Conservation (phyloP, 2,888 invertebrate species). For the Mechanitis mazaeus region DNA sequence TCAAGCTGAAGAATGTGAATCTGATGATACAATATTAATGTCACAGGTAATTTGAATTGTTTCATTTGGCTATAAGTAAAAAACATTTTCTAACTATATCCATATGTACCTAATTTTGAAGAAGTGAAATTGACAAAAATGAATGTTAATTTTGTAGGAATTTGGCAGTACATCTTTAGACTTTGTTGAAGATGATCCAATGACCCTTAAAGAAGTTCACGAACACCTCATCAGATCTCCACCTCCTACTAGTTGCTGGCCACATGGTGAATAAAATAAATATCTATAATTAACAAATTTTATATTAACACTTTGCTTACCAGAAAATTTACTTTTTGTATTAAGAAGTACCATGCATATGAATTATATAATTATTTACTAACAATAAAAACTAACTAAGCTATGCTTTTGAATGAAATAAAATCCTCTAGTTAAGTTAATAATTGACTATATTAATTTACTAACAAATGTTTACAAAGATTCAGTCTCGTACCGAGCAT, state of each 20-base stretch:
- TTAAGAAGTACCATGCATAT: too few species aligned
- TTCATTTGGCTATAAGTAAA: not conserved
- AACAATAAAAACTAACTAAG: too few species aligned
- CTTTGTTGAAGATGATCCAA: conserved; percentile 80
- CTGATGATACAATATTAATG: conserved; percentile 86
- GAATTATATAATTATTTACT: too few species aligned
- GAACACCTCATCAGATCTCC: conserved; percentile 90
- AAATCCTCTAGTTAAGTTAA: not conserved
- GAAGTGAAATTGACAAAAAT: too few species aligned
- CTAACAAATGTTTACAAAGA: conserved; percentile 38
- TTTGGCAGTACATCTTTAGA: conserved; percentile 70
- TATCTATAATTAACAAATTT: too few species aligned
- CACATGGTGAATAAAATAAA: conserved; percentile 58
- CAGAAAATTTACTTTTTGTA: too few species aligned
- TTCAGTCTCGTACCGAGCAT: conserved; percentile 64
- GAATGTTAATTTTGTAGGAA: conserved; percentile 50
- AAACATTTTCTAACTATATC: not conserved
- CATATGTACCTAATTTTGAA: too few species aligned
- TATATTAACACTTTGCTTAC: too few species aligned
- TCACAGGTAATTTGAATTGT: conserved; percentile 76
- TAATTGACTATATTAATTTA: not conserved
- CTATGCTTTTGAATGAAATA: conserved; percentile 1
- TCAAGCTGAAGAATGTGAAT: conserved; percentile 82
- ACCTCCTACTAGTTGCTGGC: conserved; percentile 85
- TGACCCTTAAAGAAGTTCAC: conserved; percentile 86